Base-by-base conservation (phyloP, 2,888 invertebrate species). In the Actias luna region DNA sequence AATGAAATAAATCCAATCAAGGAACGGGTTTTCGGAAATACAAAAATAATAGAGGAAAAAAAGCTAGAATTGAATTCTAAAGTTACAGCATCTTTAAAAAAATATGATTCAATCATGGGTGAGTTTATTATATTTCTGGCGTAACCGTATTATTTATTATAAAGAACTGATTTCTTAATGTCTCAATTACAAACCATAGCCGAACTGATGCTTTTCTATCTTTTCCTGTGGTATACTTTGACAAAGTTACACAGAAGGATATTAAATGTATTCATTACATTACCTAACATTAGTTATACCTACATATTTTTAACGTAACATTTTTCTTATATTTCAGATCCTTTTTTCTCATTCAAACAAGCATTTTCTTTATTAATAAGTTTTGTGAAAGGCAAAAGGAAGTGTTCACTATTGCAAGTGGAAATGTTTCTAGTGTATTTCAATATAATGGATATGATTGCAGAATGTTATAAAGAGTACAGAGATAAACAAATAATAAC, bases 1-100 rank as follows among this genome's bases (percentile, higher is more conserved):
- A 73, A 75, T 18, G 85, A 89, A 61, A 87, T 93, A 22, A 87
- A 88, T 62, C 83, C 84, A 1, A 84, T 93, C 46, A 93, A 93
- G 67, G 74, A 75, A 60, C 78, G 74, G 62, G 79, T 87, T 22
- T 91, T 86, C 65, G 93, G 93, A 35, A 81, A 74, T 52, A 2
- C 58, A 12, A 5, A 63, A 7, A 70, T 80, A 64, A 88, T 89
- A 63, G 50, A 60, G 8, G 57, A 55, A 0, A 82, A 78, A 65
- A 68, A 65, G 22, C 4, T 8, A 0, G 73, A 80, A 52, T 64
- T 85, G 18, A 1, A 5, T 0, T 4, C 7, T 0, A 69, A 76
- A 67, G 3, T 75, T 14, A 0, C n/a, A 1, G 25, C 29, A n/a
- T 74, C 75, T 18, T 1, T 36, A 14, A 60, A 35, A 8, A 73